Evolutionary conservation across 53 echinoderm and acorn worm genomes (phyloP).

Genomic region (Stichopus horrens): DNA sequence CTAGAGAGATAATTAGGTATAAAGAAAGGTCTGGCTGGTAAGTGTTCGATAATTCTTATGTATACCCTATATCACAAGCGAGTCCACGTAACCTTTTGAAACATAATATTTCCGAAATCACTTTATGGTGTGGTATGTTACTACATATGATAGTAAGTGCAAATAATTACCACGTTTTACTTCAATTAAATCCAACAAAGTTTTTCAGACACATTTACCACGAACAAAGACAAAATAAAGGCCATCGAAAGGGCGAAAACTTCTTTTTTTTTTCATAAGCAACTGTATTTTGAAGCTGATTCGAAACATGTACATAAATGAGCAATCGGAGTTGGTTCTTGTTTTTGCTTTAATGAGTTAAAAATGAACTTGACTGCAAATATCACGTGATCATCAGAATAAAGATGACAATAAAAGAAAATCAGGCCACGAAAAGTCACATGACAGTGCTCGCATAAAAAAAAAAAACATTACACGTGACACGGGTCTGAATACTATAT

Average conservation of each 20-base stretch:
- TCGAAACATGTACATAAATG: constrained; percentile 42
- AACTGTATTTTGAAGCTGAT: constrained; percentile 32
- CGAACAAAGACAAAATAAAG: too few relatives aligned
- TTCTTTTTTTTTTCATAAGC: constrained; percentile 34
- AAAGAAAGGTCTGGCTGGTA: too few relatives aligned
- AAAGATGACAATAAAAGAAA: background rate
- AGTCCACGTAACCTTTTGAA: too few relatives aligned
- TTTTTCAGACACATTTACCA: too few relatives aligned
- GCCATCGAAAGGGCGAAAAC: background rate
- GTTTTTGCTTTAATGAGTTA: background rate
- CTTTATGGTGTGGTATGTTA: too few relatives aligned
- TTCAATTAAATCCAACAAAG: too few relatives aligned
- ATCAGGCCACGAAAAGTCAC: constrained; percentile 25
- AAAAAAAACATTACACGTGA: constrained; percentile 13
- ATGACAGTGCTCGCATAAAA: background rate
- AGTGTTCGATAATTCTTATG: too few relatives aligned
- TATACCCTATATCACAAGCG: too few relatives aligned
- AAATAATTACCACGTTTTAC: too few relatives aligned
- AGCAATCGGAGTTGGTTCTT: background rate
- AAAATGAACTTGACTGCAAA: background rate
- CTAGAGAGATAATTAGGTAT: too few relatives aligned
- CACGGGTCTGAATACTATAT: constrained; percentile 32
- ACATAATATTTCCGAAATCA: too few relatives aligned
- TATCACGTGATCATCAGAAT: background rate
- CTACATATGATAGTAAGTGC: too few relatives aligned